Evolutionary conservation across 2,888 invertebrate species (phyloP).

Genomic region (Iselma pallidipennis): DNA sequence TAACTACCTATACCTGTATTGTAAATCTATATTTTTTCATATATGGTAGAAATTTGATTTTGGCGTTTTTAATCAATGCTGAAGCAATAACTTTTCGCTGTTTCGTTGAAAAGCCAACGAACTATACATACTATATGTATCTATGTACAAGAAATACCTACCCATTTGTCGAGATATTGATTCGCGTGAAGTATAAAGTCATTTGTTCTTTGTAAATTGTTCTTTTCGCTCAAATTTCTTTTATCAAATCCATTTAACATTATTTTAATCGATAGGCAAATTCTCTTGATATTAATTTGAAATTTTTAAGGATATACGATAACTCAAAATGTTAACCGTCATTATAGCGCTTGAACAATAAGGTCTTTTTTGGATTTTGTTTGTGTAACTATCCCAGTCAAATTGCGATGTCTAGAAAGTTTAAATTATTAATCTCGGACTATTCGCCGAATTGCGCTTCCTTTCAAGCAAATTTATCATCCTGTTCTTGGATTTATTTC

Average conservation of each 20-base stretch:
- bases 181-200: too few relatives aligned
- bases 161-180: not conserved
- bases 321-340: not conserved
- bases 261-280: not conserved
- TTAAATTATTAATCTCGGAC: constrained; percentile 24
- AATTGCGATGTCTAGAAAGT: constrained; percentile 25
- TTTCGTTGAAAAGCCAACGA: not conserved
- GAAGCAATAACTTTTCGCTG: not conserved
- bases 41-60: not conserved
- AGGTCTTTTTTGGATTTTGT: not conserved
- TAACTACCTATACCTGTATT: too few relatives aligned
- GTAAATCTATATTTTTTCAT: too few relatives aligned
- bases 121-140: too few relatives aligned
- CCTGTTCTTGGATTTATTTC: constrained; percentile 27
- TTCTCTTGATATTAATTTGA: not conserved
- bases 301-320: not conserved
- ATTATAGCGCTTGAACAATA: not conserved
- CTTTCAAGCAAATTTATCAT: constrained; percentile 23
- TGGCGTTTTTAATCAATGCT: not conserved
- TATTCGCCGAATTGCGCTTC: constrained; percentile 20
- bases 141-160: not conserved
- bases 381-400: constrained; percentile 12
- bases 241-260: too few relatives aligned
- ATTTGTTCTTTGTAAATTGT: too few relatives aligned
- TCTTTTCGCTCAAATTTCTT: too few relatives aligned